A percentile compares a stretch with the other conserved stretches of the same genome.
phyloP scores from a whole-genome alignment of 2,797 vertebrate genomes.

The Galaxias olidus region DNA sequence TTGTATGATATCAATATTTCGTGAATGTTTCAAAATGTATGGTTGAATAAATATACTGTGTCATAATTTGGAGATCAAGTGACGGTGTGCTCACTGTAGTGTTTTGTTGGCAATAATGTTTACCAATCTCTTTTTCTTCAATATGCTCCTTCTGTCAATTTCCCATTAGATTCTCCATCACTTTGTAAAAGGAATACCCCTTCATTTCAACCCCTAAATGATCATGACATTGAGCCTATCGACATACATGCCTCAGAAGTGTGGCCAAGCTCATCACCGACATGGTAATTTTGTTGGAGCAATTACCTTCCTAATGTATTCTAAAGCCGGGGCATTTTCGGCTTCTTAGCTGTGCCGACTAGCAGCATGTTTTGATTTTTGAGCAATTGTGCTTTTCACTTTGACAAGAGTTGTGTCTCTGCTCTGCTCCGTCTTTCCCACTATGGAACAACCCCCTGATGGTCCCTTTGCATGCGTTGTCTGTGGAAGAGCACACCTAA shows the following conservation, averaged over 20 bases:
- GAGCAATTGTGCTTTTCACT: conserved; percentile 81
- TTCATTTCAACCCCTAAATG: conserved; percentile 80
- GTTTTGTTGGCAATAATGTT: conserved; percentile 62
- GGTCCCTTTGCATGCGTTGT: conserved; percentile 61
- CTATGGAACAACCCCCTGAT: conserved; percentile 62
- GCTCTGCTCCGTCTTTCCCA: conserved; percentile 56
- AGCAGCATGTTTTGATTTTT: conserved; percentile 96
- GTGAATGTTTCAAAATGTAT: too few relatives aligned
- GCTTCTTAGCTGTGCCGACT: conserved; percentile 81
- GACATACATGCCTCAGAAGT: conserved; percentile 80
- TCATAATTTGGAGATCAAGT: too few relatives aligned
- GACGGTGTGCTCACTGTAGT: too few relatives aligned
- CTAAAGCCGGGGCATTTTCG: conserved; percentile 90
- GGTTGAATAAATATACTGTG: too few relatives aligned
- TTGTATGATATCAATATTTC: too few relatives aligned
- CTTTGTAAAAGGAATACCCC: conserved; percentile 57
- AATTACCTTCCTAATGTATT: conserved; percentile 97
- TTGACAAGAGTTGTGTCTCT: conserved; percentile 49
- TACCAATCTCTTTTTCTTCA: too few relatives aligned
- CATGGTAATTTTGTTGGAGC: conserved; percentile 91
- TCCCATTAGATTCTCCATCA: too few relatives aligned
- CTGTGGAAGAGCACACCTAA: conserved; percentile 55
- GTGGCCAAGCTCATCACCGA: conserved; percentile 82
- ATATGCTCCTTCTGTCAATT: conserved; percentile 65
- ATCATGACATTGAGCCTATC: conserved; percentile 88